Conservation (phyloP, 1,140 invertebrate genomes). For the Lepidurus apus region DNA sequence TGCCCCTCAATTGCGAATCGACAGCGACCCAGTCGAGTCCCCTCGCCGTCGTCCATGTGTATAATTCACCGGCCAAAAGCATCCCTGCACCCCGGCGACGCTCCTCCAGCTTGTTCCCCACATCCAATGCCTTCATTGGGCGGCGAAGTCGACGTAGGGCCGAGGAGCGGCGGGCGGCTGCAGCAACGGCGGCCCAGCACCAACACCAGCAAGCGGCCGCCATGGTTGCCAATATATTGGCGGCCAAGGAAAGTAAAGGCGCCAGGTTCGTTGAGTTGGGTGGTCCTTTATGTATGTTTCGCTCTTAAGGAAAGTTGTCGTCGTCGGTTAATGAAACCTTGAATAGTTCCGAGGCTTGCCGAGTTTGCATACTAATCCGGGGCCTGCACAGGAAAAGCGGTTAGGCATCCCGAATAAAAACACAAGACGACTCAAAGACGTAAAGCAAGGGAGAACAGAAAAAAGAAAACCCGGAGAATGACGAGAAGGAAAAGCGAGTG, state of each 20-base stretch:
- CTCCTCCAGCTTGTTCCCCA: slow-evolving; percentile 33
- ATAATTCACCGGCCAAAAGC: slow-evolving; percentile 32
- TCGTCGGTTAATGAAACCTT: background rate
- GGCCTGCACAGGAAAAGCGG: background rate
- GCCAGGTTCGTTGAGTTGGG: background rate
- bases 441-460: background rate
- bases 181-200: background rate
- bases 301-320: background rate
- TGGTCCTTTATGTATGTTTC: background rate
- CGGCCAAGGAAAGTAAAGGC: slow-evolving; percentile 1
- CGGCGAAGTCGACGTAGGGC: slow-evolving; percentile 37
- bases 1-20: background rate
- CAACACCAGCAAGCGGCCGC: background rate
- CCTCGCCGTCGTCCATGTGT: background rate
- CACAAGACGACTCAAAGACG: background rate
- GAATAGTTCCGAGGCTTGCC: background rate
- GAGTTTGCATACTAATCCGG: background rate
- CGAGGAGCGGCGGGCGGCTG: background rate
- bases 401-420: background rate
- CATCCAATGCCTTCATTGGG: slow-evolving; percentile 36
- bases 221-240: slow-evolving; percentile 3
- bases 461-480: background rate
- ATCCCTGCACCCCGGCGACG: slow-evolving; percentile 29
- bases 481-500: background rate
- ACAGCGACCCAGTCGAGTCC: background rate